Conservation (phyloP, 1,140 invertebrate genomes). For the Bombus cullumanus region DNA sequence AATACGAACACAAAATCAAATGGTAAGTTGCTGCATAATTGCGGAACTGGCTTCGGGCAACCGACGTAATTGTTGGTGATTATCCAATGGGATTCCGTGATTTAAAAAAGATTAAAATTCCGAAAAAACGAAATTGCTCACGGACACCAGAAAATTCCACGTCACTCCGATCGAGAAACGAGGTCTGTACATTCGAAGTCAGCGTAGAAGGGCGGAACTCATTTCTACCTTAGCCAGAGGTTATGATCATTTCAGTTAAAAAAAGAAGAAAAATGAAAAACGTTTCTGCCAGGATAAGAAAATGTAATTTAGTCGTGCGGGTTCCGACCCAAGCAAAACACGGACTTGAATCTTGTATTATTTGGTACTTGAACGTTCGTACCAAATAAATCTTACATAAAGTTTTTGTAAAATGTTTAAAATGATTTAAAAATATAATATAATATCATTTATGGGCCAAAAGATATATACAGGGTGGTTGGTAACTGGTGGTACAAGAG, state of each 20-base stretch:
- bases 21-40: not conserved
- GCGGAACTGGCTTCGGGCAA: not conserved
- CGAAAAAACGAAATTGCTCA: constrained; percentile 10
- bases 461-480: too few relatives aligned
- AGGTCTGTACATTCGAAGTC: not conserved
- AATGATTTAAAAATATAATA: not conserved
- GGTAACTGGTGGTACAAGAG: too few relatives aligned
- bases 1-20: not conserved
- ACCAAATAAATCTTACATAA: too few relatives aligned
- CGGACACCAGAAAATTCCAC: not conserved
- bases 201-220: constrained; percentile 7
- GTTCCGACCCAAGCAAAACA: not conserved
- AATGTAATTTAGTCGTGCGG: not conserved
- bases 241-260: constrained; percentile 5
- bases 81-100: not conserved
- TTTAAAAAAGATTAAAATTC: not conserved
- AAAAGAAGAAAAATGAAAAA: not conserved
- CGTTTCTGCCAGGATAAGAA: not conserved
- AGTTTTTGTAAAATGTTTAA: not conserved
- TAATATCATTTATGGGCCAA: too few relatives aligned
- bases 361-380: too few relatives aligned
- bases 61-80: not conserved
- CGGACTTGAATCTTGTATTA: not conserved
- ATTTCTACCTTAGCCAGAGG: not conserved
- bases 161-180: not conserved